Conservation (phyloP, 2,888 invertebrate genomes). For the Torymus tubicola region DNA sequence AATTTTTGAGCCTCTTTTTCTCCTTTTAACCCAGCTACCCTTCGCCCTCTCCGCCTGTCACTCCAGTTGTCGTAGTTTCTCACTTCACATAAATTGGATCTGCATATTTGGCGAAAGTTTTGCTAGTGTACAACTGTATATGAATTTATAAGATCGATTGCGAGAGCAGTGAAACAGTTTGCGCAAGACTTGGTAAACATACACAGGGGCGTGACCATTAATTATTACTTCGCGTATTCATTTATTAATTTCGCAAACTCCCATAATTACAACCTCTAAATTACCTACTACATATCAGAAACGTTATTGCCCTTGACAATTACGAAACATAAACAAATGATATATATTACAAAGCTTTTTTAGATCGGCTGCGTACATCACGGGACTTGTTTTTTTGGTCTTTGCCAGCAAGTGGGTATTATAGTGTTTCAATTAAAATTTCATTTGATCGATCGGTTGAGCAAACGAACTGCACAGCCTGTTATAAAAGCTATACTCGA, state of each 20-base stretch:
- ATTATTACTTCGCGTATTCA: conserved; percentile 40
- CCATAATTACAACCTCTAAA: conserved; percentile 33
- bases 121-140: neutral
- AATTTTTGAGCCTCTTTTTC: conserved; percentile 30
- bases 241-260: conserved; percentile 36
- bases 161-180: neutral
- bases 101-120: conserved; percentile 42
- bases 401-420: neutral
- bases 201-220: conserved; percentile 9
- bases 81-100: conserved; percentile 45
- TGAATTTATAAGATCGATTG: conserved; percentile 15
- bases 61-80: neutral
- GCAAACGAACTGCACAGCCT: too few relatives aligned
- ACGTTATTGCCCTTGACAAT: too few relatives aligned
- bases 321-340: too few relatives aligned
- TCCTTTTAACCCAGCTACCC: neutral
- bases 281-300: neutral
- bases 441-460: too few relatives aligned
- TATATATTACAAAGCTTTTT: too few relatives aligned
- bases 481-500: too few relatives aligned
- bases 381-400: neutral
- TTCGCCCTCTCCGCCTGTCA: neutral
- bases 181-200: too few relatives aligned
- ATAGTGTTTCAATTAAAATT: conserved; percentile 20
- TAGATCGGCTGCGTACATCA: too few relatives aligned